Percentiles rank a stretch among this genome's conserved stretches.
Conservation (phyloP, 2,797 vertebrate species). For the Eidolon dupreanum region DNA sequence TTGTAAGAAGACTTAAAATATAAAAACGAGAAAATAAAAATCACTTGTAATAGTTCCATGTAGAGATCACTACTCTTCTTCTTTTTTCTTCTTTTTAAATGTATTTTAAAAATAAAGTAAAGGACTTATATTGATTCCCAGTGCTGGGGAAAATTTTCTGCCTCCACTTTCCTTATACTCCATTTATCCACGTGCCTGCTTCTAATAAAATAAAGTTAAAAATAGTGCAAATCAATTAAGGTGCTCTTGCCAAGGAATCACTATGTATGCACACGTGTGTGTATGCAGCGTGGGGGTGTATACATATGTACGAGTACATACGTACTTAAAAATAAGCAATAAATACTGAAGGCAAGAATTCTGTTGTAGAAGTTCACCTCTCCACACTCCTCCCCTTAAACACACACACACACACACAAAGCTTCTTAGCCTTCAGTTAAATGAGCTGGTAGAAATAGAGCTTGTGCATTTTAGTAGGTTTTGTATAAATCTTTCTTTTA, state of each 20-base stretch:
- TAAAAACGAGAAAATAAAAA: neutral
- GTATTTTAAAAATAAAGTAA: neutral
- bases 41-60: neutral
- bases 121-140: neutral
- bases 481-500: neutral
- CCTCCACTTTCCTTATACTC: neutral
- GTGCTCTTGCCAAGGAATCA: neutral
- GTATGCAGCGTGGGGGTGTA: rapidly evolving
- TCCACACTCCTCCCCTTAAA: too few species aligned
- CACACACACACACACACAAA: neutral
- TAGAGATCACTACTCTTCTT: neutral
- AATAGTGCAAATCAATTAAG: neutral
- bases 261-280: rapidly evolving
- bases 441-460: neutral
- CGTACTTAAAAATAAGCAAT: neutral
- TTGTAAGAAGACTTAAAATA: neutral
- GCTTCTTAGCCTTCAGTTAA: neutral
- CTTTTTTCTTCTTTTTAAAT: neutral
- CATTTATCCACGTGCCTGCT: neutral
- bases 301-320: neutral
- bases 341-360: neutral
- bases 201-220: neutral
- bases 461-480: neutral
- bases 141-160: neutral
- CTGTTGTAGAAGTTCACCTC: neutral